Evolutionary conservation across 2,797 vertebrate genomes (phyloP).

Genomic region (Amniataba percoides): DNA sequence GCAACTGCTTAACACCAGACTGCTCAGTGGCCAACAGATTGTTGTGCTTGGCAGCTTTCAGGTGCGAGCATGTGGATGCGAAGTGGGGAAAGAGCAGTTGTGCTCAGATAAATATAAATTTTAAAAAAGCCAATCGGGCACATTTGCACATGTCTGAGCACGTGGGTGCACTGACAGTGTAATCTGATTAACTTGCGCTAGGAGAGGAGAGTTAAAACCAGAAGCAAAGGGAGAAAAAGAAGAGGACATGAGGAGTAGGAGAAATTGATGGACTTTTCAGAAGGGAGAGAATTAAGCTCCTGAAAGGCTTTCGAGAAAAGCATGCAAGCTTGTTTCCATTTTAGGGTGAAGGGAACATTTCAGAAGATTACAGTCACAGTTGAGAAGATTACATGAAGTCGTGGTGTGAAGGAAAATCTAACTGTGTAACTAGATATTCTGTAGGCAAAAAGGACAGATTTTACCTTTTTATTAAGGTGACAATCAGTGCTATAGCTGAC

Average conservation of each 20-base stretch:
- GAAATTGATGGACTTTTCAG: conserved; percentile 31
- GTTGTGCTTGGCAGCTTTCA: conserved; percentile 2
- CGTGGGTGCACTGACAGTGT: background rate
- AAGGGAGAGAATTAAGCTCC: conserved; percentile 26
- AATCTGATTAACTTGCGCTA: conserved; percentile 11
- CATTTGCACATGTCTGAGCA: conserved; percentile 5
- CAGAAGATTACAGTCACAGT: conserved; percentile 34
- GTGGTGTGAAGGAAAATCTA: conserved; percentile 23
- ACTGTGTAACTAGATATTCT: conserved; percentile 7
- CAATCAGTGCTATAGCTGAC: conserved; percentile 9
- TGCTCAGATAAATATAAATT: background rate
- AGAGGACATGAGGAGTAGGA: conserved; percentile 11
- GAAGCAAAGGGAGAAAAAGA: background rate
- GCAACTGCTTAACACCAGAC: background rate
- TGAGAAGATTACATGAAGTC: conserved; percentile 31
- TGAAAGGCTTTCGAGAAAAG: conserved; percentile 37
- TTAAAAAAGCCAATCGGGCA: conserved; percentile 4
- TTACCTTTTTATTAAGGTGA: conserved; percentile 3
- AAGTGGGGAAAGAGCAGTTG: background rate
- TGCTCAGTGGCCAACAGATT: background rate
- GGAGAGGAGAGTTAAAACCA: conserved; percentile 9
- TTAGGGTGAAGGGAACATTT: conserved; percentile 18
- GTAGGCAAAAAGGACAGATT: conserved; percentile 4
- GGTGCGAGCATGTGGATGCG: background rate
- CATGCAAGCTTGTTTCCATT: conserved; percentile 30